These are phyloP conservation scores for Gnatocerus cornutus DNA, from an alignment of 2,888 invertebrate genomes.

Conservation along the genomic window DNA sequence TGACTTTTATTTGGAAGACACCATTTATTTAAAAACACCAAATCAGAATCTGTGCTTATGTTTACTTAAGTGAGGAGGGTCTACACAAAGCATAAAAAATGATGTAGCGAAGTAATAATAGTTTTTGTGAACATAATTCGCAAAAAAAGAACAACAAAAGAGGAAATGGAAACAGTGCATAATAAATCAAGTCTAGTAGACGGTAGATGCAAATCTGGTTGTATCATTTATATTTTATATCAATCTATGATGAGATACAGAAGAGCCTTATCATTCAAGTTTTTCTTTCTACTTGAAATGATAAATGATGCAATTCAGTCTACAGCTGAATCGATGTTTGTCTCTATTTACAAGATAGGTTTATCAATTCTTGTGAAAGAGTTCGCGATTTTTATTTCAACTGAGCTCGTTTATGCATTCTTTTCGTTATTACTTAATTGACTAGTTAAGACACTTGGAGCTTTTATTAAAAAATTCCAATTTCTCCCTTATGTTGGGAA, in stretches of 20 bases:
- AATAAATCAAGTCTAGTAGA: slow-evolving; percentile 64
- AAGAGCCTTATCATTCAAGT: slow-evolving; percentile 63
- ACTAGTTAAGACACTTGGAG: slow-evolving; percentile 6
- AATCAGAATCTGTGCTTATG: background rate
- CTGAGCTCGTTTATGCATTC: background rate
- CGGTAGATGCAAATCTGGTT: slow-evolving; percentile 64
- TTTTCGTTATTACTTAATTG: slow-evolving; percentile 14
- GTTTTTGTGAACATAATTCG: slow-evolving; percentile 32
- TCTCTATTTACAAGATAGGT: slow-evolving; percentile 42
- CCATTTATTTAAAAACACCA: background rate
- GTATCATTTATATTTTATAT: slow-evolving; percentile 67
- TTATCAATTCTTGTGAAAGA: slow-evolving; percentile 23
- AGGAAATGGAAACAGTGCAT: slow-evolving; percentile 60
- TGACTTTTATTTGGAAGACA: too few relatives aligned
- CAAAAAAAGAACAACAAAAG: slow-evolving; percentile 53
- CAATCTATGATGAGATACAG: slow-evolving; percentile 66
- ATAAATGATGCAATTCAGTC: slow-evolving; percentile 60
- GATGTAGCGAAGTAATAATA: slow-evolving; percentile 21
- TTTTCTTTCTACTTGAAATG: slow-evolving; percentile 56
- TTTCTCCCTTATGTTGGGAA: background rate
- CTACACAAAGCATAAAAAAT: slow-evolving; percentile 4
- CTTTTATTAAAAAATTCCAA: slow-evolving; percentile 12
- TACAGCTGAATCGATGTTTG: slow-evolving; percentile 47
- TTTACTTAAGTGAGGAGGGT: background rate
- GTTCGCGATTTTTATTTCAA: background rate